Evolutionary conservation across 2,113 vertebrate species (phyloP).

Genomic region (Mohoua ochrocephala): DNA sequence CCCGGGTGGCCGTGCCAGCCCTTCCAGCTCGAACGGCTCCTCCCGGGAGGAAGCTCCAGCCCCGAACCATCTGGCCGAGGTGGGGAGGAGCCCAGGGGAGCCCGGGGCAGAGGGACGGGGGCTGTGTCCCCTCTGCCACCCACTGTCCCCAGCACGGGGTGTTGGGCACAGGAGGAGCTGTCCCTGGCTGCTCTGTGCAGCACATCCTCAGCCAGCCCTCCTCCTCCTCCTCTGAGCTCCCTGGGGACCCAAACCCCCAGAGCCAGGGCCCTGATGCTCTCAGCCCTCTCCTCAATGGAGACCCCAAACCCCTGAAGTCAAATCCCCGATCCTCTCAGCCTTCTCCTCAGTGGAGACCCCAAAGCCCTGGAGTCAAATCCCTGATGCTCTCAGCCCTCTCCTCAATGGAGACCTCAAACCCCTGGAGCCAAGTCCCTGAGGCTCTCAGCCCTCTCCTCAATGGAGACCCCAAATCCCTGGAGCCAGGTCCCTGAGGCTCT

Average conservation of each 20-base stretch:
- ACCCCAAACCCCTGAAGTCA: background rate
- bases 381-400: background rate
- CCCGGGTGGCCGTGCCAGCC: background rate
- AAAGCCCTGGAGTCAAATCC: background rate
- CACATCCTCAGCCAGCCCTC: background rate
- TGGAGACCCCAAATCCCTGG: background rate
- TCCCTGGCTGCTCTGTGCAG: rapidly evolving
- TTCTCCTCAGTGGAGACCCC: background rate
- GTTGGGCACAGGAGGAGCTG: background rate
- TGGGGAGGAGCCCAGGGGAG: background rate
- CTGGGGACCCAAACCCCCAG: background rate
- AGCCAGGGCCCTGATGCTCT: rapidly evolving
- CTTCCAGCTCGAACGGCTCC: background rate
- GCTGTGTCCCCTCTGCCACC: background rate
- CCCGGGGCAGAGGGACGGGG: background rate
- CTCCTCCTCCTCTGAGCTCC: background rate
- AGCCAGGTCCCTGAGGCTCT: rapidly evolving
- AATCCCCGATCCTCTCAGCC: background rate
- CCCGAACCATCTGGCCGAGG: background rate
- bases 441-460: rapidly evolving
- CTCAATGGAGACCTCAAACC: background rate
- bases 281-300: rapidly evolving
- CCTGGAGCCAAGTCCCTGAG: rapidly evolving
- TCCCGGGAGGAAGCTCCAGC: background rate
- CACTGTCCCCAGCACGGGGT: rapidly evolving